Evolutionary conservation across 2,888 invertebrate genomes (phyloP).

Genomic region (Drosophila meridiana): DNA sequence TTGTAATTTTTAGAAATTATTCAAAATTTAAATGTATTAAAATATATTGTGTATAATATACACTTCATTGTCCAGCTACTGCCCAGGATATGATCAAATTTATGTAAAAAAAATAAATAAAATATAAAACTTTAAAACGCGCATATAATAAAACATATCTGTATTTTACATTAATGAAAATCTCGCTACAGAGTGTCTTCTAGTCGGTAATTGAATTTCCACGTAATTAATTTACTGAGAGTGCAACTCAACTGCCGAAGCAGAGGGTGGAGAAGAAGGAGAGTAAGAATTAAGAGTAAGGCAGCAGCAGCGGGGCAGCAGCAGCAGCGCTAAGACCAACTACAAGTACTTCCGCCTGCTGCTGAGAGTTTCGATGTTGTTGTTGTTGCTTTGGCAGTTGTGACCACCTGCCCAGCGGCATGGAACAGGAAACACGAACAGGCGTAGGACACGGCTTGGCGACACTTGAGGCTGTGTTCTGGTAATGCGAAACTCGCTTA

Average conservation of each 20-base stretch:
- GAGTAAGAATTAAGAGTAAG: constrained; percentile 12
- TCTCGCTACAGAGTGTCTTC: constrained; percentile 3
- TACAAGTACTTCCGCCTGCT: constrained; percentile 45
- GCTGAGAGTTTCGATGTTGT: constrained; percentile 4
- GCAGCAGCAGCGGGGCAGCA: constrained; percentile 7
- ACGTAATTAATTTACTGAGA: constrained; percentile 25
- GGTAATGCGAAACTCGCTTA: constrained; percentile 52
- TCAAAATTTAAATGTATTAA: no score
- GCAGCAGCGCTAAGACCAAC: constrained; percentile 18
- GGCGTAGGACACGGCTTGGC: constrained; percentile 22
- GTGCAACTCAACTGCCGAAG: constrained; percentile 10
- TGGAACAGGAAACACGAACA: constrained; percentile 43
- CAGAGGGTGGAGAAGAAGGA: background rate
- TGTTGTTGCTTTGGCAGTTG: constrained; percentile 2
- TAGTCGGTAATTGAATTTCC: constrained; percentile 3
- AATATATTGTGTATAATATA: no score
- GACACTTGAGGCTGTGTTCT: constrained; percentile 44
- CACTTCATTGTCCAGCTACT: no score
- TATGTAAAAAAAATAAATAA: no score
- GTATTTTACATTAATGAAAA: background rate
- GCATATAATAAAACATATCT: no score
- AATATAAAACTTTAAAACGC: no score
- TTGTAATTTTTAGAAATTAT: no score
- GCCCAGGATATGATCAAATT: no score
- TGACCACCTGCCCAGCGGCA: constrained; percentile 44